A percentile compares a stretch with the other conserved stretches of the same genome.
Conservation (phyloP, 1,140 invertebrate species). For the Asbolus verrucosus region DNA sequence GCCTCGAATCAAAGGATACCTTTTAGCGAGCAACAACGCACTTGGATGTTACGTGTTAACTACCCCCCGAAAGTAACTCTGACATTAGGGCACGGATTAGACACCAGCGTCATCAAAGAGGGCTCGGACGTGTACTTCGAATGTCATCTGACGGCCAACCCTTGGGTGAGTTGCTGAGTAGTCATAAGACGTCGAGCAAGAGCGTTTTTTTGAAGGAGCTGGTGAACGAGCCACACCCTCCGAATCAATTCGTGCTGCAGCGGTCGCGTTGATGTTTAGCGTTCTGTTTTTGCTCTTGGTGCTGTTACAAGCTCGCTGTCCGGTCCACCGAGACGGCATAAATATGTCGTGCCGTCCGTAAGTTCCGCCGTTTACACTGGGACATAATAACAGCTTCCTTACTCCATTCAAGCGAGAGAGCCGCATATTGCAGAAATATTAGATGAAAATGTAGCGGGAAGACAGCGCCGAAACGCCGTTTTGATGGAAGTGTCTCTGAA, state of each 20-base stretch:
- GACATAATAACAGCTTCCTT: slow-evolving; percentile 36
- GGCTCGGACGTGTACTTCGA: slow-evolving; percentile 72
- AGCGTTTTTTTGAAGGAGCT: slow-evolving; percentile 13
- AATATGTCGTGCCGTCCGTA: slow-evolving; percentile 33
- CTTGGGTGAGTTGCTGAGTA: slow-evolving; percentile 63
- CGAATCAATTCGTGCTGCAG: slow-evolving; percentile 26
- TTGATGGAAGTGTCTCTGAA: slow-evolving; percentile 12
- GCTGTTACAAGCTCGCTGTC: slow-evolving; percentile 16
- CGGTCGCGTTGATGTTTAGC: slow-evolving; percentile 22
- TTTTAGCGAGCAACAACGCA: slow-evolving; percentile 73
- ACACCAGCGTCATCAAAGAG: slow-evolving; percentile 62
- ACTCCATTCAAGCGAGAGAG: slow-evolving; percentile 23
- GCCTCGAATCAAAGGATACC: slow-evolving; percentile 75
- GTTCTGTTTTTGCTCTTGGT: slow-evolving; percentile 19
- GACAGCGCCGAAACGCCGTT: neutral
- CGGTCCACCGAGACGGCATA: slow-evolving; percentile 31
- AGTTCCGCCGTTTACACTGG: slow-evolving; percentile 32
- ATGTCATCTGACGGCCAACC: slow-evolving; percentile 72
- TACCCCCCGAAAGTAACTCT: slow-evolving; percentile 65
- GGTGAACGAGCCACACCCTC: slow-evolving; percentile 20
- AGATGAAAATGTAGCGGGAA: slow-evolving; percentile 19
- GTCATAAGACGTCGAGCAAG: neutral
- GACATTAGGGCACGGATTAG: slow-evolving; percentile 62
- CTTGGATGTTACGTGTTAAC: slow-evolving; percentile 71
- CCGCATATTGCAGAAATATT: slow-evolving; percentile 23